Percentiles rank a stretch among this genome's conserved stretches.
phyloP scores from a whole-genome alignment of 2,888 invertebrate species.

The Cepaea hortensis region DNA sequence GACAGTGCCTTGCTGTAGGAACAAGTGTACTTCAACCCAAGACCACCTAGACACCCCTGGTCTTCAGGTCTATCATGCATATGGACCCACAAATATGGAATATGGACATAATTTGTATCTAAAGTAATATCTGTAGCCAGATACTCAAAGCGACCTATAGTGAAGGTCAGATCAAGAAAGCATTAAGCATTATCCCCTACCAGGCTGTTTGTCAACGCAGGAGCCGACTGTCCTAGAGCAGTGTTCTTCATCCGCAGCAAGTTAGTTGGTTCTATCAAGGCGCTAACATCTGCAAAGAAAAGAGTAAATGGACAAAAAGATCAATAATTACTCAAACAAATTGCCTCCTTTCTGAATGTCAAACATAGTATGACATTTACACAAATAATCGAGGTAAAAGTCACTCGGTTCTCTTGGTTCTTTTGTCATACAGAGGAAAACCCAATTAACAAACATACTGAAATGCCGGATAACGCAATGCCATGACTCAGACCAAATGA shows the following conservation, averaged over 20 bases:
- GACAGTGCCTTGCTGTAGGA: no score
- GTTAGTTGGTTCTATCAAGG: slow-evolving; percentile 80
- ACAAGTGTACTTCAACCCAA: no score
- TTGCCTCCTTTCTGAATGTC: no score
- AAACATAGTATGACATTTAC: not conserved
- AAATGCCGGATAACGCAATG: no score
- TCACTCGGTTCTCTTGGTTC: not conserved
- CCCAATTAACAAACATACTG: no score
- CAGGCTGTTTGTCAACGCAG: slow-evolving; percentile 85
- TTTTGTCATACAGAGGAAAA: no score
- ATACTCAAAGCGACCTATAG: not conserved
- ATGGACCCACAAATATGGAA: no score
- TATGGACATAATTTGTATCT: no score
- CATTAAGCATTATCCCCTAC: slow-evolving; percentile 63
- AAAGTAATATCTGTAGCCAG: no score
- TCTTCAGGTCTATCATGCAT: no score
- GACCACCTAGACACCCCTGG: no score
- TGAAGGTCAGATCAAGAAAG: not conserved
- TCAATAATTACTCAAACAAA: not conserved
- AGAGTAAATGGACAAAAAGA: not conserved
- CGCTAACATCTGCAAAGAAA: slow-evolving; percentile 63
- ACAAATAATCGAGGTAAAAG: not conserved
- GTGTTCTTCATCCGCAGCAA: slow-evolving; percentile 91
- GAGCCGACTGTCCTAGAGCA: slow-evolving; percentile 93
- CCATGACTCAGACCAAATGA: no score